Evolutionary conservation across 35 echinoderm and acorn worm species (phyloP), one percentile per base, ranked within the genome.

Genomic region (Lytechinus variegatus): DNA sequence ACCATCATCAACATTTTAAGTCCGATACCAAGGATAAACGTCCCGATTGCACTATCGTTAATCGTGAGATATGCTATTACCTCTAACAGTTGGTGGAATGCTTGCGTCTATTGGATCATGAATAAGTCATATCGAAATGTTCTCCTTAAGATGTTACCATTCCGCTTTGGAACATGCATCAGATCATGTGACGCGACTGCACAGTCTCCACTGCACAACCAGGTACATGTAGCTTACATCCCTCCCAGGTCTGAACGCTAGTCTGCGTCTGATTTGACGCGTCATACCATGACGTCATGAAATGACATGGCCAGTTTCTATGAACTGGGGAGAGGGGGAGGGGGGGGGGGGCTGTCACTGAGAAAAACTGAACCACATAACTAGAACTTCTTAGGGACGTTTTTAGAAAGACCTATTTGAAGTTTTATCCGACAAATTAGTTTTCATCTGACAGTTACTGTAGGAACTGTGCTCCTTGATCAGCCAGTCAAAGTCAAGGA

Each of bases 61-160:
- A 6, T 53, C 9, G 44, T 89, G 27, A 57, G 89, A 28, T 91
- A 60, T 54, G 52, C 91, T 2, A 58, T 71, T 27, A 89, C 79
- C 29, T 96, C 55, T 27, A 96, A 96, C 58, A 96, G 95, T 52
- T 96, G 95, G 95, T 96, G 95, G 95, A 96, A 96, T 91, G 89
- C 91, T 29, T 71, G 92, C 89, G 91, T 96, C 27, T 96, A 92
- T 11, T 93, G 92, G 16, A 57, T 93, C 54, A 54, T 93, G 14
- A 93, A 57, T 28, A 27, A 54, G 52, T 93, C 92, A 5, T 93
- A 93, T 55, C 92, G 92, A 13, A 90, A 52, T 12, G 88, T 90
- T 3, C 29, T 90, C 9, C 3, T 90, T 52, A 90, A 90, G 28
- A 54, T 90, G 88, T 1, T 79, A 79, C 16, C 12, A 24, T 19